Base-by-base conservation (phyloP, 2,797 vertebrate species). In the Fringilla coelebs region DNA sequence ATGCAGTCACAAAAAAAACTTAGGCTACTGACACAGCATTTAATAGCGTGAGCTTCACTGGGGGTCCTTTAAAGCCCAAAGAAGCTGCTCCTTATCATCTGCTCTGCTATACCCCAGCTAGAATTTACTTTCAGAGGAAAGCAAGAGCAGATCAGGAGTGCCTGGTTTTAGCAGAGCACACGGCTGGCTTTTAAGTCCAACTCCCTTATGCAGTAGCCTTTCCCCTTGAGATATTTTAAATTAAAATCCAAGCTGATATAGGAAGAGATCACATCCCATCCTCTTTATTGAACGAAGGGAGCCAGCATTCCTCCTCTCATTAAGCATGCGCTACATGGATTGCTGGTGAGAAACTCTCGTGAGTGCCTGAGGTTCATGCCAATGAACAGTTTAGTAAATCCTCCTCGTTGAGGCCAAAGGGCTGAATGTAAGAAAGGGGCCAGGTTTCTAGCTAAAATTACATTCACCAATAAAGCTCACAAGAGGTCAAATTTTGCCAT, bases 401-500 rank as follows among this genome's bases (percentile, higher is more conserved):
- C 92, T 97, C 92, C 93, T 97, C 96, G 96, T 96, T 6, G 43
- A 97, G 98, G 97, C 96, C 96, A 97, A 96, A 98, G 96, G 97
- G 97, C 91, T 70, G 88, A 94, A 80, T 96, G 94, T 98, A 97
- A 97, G 98, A 97, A 98, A 98, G 97, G 97, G 96, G 97, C 98
- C 97, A 97, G 98, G 97, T 98, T 98, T 98, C 98, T 63, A 98
- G 97, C 98, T 99, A 98, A 99, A 99, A 99, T 99, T 98, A 98
- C 98, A 98, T 98, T 98, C 98, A 97, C 98, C 95, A 96, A 92
- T 96, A 97, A 98, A 97, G 97, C 98, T 98, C 98, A 97, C 14
- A 38, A 97, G 97, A 98, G 98, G 98, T 98, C 98, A 98, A 95
- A 98, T 98, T 97, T 97, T 96, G 97, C 97, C 96, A 97, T 98